These are phyloP conservation scores for Habrosyne pyritoides DNA, from an alignment of 2,888 invertebrate species.

Conservation along the genomic window DNA sequence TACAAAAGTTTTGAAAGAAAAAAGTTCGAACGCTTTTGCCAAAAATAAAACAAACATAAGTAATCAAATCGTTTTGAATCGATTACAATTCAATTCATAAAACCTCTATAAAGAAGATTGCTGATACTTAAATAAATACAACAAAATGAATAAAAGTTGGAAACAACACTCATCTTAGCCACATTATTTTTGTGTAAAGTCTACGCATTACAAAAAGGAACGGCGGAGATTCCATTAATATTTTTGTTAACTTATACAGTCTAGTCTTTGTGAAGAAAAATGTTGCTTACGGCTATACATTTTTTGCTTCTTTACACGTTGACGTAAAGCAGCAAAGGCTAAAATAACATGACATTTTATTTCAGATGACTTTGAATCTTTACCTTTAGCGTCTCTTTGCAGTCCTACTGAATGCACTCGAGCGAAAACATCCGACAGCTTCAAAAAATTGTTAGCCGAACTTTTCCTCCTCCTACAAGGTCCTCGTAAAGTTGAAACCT, in stretches of 20 bases:
- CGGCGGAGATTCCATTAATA: slow-evolving; percentile 57
- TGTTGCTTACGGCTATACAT: slow-evolving; percentile 40
- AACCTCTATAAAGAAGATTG: background rate
- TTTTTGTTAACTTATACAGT: slow-evolving; percentile 56
- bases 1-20: background rate
- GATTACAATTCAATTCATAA: background rate
- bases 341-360: slow-evolving; percentile 44
- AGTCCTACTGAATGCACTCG: slow-evolving; percentile 56
- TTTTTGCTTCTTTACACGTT: slow-evolving; percentile 40
- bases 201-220: slow-evolving; percentile 49
- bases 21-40: too few species aligned
- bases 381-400: slow-evolving; percentile 46
- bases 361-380: slow-evolving; percentile 40
- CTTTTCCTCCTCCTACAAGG: slow-evolving; percentile 38
- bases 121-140: background rate
- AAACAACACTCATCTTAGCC: slow-evolving; percentile 18
- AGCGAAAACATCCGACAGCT: slow-evolving; percentile 52
- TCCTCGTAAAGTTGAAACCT: slow-evolving; percentile 37
- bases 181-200: slow-evolving; percentile 21
- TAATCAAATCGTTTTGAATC: background rate
- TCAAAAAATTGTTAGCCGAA: slow-evolving; percentile 53
- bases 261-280: slow-evolving; percentile 51
- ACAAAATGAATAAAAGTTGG: slow-evolving; percentile 16
- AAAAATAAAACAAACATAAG: background rate
- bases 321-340: slow-evolving; percentile 44